Percentiles rank a stretch among this genome's conserved stretches.
phyloP scores from a whole-genome alignment of 2,797 vertebrate genomes.

The Poeciliopsis presidionis region DNA sequence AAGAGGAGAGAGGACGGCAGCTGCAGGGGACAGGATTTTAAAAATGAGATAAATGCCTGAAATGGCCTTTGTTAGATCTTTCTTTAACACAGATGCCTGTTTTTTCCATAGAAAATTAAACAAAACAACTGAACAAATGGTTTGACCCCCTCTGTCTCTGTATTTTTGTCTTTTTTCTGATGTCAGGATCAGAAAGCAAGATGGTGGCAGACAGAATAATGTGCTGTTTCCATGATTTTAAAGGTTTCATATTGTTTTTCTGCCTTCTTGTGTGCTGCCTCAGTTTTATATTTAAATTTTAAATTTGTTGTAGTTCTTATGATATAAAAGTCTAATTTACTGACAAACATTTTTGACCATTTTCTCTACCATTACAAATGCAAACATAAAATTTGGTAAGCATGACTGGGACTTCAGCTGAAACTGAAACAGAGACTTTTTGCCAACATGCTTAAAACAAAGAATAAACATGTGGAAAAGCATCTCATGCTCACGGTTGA shows the following conservation, averaged over 20 bases:
- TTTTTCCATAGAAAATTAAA: neutral
- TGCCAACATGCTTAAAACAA: neutral
- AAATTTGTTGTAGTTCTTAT: neutral
- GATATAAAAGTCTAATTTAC: neutral
- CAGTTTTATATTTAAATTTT: neutral
- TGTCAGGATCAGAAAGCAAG: neutral
- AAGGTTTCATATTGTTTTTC: neutral
- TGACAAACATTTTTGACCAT: neutral
- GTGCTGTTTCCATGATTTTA: neutral
- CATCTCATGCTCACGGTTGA: neutral
- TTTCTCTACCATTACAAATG: neutral
- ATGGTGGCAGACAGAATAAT: neutral
- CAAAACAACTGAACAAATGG: neutral
- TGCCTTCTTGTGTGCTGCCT: neutral
- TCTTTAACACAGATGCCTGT: neutral
- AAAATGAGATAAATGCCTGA: neutral
- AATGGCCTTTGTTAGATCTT: neutral
- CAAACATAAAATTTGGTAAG: neutral
- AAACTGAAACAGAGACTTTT: neutral
- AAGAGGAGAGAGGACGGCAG: neutral
- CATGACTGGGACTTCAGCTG: neutral
- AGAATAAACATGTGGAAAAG: neutral
- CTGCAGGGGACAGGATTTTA: neutral
- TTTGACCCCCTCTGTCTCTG: neutral
- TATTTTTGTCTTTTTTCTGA: neutral